phyloP scores from a whole-genome alignment of 2,888 invertebrate species.

The Synanthedon vespiformis region DNA sequence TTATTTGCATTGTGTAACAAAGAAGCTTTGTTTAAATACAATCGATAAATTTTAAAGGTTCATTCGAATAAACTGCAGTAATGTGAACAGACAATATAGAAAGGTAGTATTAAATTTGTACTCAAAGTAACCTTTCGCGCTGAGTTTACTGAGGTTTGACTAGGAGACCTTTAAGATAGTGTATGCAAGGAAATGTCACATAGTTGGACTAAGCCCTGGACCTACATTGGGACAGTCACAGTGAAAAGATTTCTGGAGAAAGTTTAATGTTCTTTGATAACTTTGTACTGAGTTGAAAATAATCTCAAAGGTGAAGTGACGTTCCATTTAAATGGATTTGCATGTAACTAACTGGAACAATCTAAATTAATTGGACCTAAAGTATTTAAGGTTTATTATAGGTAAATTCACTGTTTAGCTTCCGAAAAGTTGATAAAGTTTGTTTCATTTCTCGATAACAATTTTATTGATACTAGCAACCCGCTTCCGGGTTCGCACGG shows the following conservation, averaged over 20 bases:
- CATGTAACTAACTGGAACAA: too few species aligned
- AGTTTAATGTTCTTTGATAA: background rate
- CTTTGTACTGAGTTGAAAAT: background rate
- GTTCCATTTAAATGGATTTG: too few species aligned
- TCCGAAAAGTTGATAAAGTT: too few species aligned
- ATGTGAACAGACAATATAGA: slow-evolving; percentile 4
- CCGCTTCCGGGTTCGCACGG: too few species aligned
- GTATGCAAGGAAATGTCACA: slow-evolving; percentile 65
- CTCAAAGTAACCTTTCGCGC: slow-evolving; percentile 52
- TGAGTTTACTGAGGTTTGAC: slow-evolving; percentile 34
- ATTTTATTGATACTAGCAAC: too few species aligned
- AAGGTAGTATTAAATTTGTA: slow-evolving; percentile 55
- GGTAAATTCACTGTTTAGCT: too few species aligned
- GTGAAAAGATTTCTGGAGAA: slow-evolving; percentile 2
- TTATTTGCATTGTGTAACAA: background rate
- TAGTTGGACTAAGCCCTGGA: slow-evolving; percentile 63
- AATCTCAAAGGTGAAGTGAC: slow-evolving; percentile 2
- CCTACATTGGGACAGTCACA: slow-evolving; percentile 34
- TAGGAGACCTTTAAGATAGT: slow-evolving; percentile 61
- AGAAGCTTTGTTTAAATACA: background rate
- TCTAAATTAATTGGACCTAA: too few species aligned
- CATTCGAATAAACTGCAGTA: background rate
- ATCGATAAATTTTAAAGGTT: background rate
- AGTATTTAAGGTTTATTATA: too few species aligned
- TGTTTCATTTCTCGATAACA: too few species aligned